These are phyloP conservation scores for Drosophila pachea DNA, from an alignment of 1,140 invertebrate genomes.

Conservation along the genomic window DNA sequence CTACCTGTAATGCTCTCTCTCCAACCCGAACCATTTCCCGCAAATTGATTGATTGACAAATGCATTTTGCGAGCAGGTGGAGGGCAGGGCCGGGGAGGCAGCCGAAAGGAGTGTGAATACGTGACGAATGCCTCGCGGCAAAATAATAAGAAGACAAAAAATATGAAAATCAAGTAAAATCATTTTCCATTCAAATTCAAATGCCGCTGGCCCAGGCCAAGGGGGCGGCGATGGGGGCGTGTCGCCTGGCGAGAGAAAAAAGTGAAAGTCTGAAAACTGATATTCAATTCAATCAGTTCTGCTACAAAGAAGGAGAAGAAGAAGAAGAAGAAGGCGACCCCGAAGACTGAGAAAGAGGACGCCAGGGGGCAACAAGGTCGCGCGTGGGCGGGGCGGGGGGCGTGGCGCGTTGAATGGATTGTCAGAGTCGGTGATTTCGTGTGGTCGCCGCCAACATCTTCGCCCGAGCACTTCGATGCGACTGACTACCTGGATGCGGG, in stretches of 20 bases:
- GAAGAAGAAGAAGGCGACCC: background rate
- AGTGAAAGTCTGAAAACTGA: constrained; percentile 44
- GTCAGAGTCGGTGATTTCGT: constrained; percentile 55
- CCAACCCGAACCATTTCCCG: too few relatives aligned
- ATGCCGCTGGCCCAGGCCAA: constrained; percentile 66
- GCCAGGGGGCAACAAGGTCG: constrained; percentile 37
- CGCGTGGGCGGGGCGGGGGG: constrained; percentile 11
- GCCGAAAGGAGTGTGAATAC: background rate
- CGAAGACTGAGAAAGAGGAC: background rate
- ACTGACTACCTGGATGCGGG: constrained; percentile 21
- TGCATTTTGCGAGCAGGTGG: too few relatives aligned
- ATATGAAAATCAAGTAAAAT: constrained; percentile 76
- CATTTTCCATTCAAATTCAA: constrained; percentile 74
- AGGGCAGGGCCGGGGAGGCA: background rate
- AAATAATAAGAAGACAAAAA: constrained; percentile 37
- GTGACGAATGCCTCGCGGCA: constrained; percentile 32
- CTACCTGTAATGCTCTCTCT: too few relatives aligned
- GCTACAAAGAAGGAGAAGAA: constrained; percentile 23
- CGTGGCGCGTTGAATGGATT: constrained; percentile 47
- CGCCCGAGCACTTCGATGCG: background rate
- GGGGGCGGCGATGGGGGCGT: constrained; percentile 1
- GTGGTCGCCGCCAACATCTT: constrained; percentile 13
- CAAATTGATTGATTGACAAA: background rate
- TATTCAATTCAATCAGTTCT: constrained; percentile 75
- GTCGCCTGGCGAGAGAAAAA: constrained; percentile 21